Conservation (phyloP, 1,140 invertebrate genomes). For the Aphelenchoides avenae region DNA sequence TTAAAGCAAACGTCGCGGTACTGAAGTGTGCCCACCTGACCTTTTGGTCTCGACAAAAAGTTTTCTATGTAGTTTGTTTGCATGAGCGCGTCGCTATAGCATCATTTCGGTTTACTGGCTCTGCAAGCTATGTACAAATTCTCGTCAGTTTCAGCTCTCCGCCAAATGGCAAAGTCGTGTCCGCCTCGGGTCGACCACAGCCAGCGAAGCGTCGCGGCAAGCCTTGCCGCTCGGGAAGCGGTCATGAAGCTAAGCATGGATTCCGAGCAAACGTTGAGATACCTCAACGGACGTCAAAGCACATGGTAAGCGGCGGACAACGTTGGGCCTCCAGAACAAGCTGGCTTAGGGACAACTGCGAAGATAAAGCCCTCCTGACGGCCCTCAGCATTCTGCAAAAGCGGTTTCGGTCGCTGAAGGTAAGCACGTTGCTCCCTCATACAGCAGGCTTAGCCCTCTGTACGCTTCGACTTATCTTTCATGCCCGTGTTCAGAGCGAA, state of each 20-base stretch:
- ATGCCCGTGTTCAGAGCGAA: no score
- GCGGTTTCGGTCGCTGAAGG: slow-evolving; percentile 6
- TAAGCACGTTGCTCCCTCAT: no score
- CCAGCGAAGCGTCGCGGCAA: slow-evolving; percentile 3
- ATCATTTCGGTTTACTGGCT: background rate
- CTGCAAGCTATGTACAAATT: no score
- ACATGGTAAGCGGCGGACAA: background rate
- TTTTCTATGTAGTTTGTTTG: background rate
- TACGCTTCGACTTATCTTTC: no score
- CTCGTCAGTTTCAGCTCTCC: no score
- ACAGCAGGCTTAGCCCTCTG: no score
- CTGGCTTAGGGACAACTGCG: background rate
- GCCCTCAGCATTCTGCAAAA: background rate
- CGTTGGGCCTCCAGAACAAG: background rate
- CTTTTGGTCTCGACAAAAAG: background rate
- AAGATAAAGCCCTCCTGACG: no score
- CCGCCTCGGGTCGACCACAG: background rate
- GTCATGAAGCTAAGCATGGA: background rate
- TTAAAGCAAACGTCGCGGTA: no score
- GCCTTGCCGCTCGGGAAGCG: slow-evolving; percentile 1
- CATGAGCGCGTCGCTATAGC: background rate
- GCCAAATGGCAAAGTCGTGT: background rate
- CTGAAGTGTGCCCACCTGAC: no score
- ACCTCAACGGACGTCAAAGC: background rate
- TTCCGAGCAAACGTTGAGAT: background rate